Base-by-base conservation (phyloP, 2,797 vertebrate species). In the Fratercula arctica region DNA sequence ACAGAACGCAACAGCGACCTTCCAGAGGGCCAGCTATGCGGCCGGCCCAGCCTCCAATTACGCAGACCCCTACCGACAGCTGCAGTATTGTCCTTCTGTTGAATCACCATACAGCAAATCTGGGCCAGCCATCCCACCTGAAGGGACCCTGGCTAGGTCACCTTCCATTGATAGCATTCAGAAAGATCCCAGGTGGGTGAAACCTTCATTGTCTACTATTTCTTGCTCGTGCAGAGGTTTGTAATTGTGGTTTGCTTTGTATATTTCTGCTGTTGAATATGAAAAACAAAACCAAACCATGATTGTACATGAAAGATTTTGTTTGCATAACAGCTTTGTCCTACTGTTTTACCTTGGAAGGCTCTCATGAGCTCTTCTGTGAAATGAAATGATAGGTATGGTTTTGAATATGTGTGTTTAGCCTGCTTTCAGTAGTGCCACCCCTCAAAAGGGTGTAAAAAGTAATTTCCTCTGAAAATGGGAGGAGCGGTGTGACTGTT, bases 71-170 rank as follows among this genome's bases (percentile, higher is more conserved):
- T 99, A 99, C 98, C 99, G 99, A 97, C 99, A 99, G 96, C 98
- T 99, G 97, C 99, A 99, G 98, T 99, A 99, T 98, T 99, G 99
- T 98, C 99, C 99, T 83, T 99, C 99, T 3, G 99, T 99, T 95
- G 99, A 99, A 96, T 99, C 99, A 23, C 99, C 99, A 35, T 99
- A 99, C 98, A 99, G 99, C 99, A 99, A 99, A 97, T 99, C 99
- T 63, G 99, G 99, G 95, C 99, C 99, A 37, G 99, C 99, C 96
- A 98, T 99, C 92, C 99, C 99, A 9, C 99, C 99, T 0, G 99
- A 99, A 98, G 99, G 99, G 96, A 99, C 98, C 97, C 98, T 99
- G 98, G 99, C 99, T 96, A 98, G 99, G 89, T 99, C 99, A 57
- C 99, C 99, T 37, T 99, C 99, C 94, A 99, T 99, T 93, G 99